Evolutionary conservation across 2,113 vertebrate species (phyloP), one percentile per base, ranked within the genome.

Genomic region (Pao palembangensis): DNA sequence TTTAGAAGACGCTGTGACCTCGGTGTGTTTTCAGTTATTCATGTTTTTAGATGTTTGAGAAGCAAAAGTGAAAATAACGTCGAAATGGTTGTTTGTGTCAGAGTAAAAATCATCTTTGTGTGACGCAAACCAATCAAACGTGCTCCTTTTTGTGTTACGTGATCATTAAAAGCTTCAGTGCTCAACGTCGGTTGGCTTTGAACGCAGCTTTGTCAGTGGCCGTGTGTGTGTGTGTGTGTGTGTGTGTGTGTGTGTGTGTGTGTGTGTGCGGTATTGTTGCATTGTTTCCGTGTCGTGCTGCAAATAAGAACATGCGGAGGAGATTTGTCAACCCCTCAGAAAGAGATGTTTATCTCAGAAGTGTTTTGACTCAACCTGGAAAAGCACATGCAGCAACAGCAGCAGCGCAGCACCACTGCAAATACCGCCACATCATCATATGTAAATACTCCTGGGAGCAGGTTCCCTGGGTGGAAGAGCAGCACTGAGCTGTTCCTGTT

Each of bases 371-470:
- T 1, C 34, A 4, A 12, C 34, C 34, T 38, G 34, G 8, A 12
- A 38, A 25, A 34, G 6, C 31, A 5, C 31, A 5, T 34, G 5
- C 11, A 38, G 11, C 2, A 38, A 12, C 5, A 54, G 49, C 43
- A 66, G 51, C 71, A 61, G 59, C 55, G 20, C 55, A 57, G 68
- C 58, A 21, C n/a, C n/a, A 7, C 3, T 34, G 55, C 52, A 76
- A 71, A 74, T 21, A 38, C 51, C 8, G 42, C 71, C 50, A 52
- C 43, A 44, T 76, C 73, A 60, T 66, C 47, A 23, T 63, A 57
- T 61, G 56, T 60, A 71, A 71, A 78, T 61, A 58, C 49, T 59
- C 25, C 44, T 6, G 15, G n/a, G 44, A 47, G 44, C 44, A 31
- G 28, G 34, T 47, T 47, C 44, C 44, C 15, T 8, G 15, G 15